Percentiles rank a stretch among this genome's conserved stretches.
These are phyloP conservation scores for Epirrita christyi DNA, from an alignment of 2,888 invertebrate species.

Conservation along the genomic window DNA sequence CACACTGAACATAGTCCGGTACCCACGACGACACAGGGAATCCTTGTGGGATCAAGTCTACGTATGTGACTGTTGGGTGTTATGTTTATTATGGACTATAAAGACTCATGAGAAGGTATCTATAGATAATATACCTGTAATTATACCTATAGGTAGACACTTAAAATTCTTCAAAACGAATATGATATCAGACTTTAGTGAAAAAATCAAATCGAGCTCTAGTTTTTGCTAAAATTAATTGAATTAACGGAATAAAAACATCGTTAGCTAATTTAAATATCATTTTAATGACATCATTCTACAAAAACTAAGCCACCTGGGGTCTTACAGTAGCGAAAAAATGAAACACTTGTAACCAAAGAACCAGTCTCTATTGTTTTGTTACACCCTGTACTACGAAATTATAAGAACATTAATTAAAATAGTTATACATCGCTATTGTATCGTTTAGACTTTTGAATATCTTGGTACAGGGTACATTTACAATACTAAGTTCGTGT, in stretches of 20 bases:
- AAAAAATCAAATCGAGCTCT: neutral
- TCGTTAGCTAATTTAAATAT: constrained; percentile 33
- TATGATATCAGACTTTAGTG: too few species aligned
- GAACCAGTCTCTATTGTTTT: constrained; percentile 11
- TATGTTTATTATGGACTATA: too few species aligned
- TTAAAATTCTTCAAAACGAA: too few species aligned
- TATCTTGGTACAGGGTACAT: too few species aligned
- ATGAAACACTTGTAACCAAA: neutral
- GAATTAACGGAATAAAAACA: constrained; percentile 30
- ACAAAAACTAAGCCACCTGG: constrained; percentile 27
- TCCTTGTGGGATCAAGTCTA: too few species aligned
- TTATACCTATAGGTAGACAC: neutral
- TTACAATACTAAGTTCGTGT: too few species aligned
- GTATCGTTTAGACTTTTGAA: constrained; percentile 12
- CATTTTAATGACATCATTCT: constrained; percentile 34
- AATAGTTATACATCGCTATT: neutral
- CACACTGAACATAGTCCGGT: too few species aligned
- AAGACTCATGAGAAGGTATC: too few species aligned
- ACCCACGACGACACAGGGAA: too few species aligned
- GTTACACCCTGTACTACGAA: constrained; percentile 7
- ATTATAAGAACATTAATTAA: neutral
- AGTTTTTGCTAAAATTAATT: constrained; percentile 33
- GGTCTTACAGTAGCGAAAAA: constrained; percentile 30
- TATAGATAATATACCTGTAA: neutral
- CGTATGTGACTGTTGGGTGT: too few species aligned